Evolutionary conservation across 2,888 invertebrate genomes (phyloP), one percentile per base, ranked within the genome.

Genomic region (Oscheius sp.): DNA sequence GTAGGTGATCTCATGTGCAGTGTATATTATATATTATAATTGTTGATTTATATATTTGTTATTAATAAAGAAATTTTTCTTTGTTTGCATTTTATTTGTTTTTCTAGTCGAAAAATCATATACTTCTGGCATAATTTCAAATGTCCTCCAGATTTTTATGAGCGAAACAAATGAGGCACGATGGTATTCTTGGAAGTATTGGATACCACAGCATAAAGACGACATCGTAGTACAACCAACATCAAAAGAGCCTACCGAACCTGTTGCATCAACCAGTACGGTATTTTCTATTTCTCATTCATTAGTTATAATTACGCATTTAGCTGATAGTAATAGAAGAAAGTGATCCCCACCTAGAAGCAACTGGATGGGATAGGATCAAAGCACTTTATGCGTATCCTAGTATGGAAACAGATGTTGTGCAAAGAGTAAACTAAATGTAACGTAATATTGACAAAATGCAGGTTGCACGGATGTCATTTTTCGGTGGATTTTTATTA

Each of bases 401-500:
- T 16, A 69, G 61, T 25, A 80, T 85, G 83, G 85, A 85, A 59
- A 70, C 70, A 29, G 83, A 84, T 64, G 74, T 79, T 0, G 56
- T 73, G 0, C 27, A 70, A 12, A 66, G 80, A 69, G 82, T 82
- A 21, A 9, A 21, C 9, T 56, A 3, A 3, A 23, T 23, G 21
- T n/a, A n/a, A 46, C 18, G 1, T 27, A 6, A 45, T 7, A 5
- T 49, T 23, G 13, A 16, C 46, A 27, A 9, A 6, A n/a, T 35
- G 49, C 46, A 78, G 77, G 78, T 81, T 2, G 71, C 73, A n/a
- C 75, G 81, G 27, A 80, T 79, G 81, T 72, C 81, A 12, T 81
- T 82, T 64, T 59, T 82, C 35, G 79, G 80, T 16, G 81, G 81
- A 29, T 83, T 83, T 61, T 41, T 82, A 13, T 69, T 82, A n/a